Percentiles rank a stretch among this genome's conserved stretches.
These are phyloP conservation scores for Lemur catta DNA, from an alignment of 2,797 vertebrate species.

Conservation along the genomic window DNA sequence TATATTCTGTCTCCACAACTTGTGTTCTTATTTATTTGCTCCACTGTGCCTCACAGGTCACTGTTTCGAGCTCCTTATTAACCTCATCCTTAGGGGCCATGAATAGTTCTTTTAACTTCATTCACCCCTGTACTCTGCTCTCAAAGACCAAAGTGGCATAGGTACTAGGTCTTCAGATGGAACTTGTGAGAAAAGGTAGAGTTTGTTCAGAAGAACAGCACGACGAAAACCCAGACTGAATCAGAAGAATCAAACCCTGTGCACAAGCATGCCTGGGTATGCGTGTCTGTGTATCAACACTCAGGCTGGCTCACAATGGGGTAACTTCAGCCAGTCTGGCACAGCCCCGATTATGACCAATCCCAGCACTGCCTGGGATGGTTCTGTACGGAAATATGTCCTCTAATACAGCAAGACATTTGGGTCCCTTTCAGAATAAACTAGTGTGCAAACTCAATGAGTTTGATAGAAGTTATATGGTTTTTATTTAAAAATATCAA, in stretches of 20 bases:
- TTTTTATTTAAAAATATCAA: conserved; percentile 49
- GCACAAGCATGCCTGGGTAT: background rate
- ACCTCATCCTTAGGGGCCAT: background rate
- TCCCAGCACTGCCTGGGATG: background rate
- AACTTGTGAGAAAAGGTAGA: background rate
- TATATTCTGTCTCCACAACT: background rate
- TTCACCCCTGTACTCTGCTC: background rate
- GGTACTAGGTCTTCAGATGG: background rate
- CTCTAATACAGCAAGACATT: conserved; percentile 15
- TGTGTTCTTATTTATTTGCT: background rate
- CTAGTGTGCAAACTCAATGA: background rate
- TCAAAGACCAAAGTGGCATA: background rate
- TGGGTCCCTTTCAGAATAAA: conserved; percentile 38
- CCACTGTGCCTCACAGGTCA: background rate
- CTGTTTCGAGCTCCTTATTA: background rate
- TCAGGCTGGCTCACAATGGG: background rate
- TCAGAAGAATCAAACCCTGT: background rate
- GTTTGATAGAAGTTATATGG: conserved; percentile 14
- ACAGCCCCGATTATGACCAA: background rate
- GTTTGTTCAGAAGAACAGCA: conserved; percentile 34
- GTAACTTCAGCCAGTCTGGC: background rate
- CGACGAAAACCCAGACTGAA: background rate
- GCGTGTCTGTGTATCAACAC: background rate
- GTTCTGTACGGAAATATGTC: background rate
- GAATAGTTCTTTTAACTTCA: background rate